These are phyloP conservation scores for Ericerus pela DNA, from an alignment of 1,140 invertebrate species.

Conservation along the genomic window DNA sequence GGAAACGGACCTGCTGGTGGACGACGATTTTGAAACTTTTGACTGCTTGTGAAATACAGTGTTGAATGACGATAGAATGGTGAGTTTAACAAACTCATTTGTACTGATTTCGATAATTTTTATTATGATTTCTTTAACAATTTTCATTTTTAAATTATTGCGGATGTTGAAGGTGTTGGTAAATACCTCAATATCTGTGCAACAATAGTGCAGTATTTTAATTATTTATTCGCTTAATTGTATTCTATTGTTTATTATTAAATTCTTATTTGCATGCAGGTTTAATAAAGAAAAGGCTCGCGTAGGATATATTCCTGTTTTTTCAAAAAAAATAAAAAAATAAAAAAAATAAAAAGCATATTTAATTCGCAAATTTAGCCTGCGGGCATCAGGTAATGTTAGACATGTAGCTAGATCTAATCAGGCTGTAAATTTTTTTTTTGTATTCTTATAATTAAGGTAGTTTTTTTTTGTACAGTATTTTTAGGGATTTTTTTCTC, in stretches of 20 bases:
- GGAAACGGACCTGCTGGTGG: neutral
- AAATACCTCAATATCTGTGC: no score
- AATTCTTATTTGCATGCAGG: neutral
- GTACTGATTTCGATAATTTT: no score
- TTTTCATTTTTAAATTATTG: no score
- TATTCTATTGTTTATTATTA: neutral
- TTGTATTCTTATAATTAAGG: neutral
- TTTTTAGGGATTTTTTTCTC: neutral
- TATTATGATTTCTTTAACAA: no score
- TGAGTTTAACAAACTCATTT: no score
- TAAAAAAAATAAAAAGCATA: no score
- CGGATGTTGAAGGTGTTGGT: no score
- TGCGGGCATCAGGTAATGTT: neutral
- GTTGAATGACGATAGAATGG: neutral
- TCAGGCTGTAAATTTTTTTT: neutral
- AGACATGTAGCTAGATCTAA: neutral
- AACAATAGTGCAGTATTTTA: neutral
- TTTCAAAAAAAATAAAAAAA: neutral
- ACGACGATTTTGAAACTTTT: neutral
- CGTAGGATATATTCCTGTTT: neutral
- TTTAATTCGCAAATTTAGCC: neutral
- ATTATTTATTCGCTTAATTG: neutral
- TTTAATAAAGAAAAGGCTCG: neutral
- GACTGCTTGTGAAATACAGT: neutral
- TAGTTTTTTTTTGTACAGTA: neutral